These are phyloP conservation scores for Drosophila chauvacae DNA, from an alignment of 1,140 invertebrate species.

Conservation along the genomic window DNA sequence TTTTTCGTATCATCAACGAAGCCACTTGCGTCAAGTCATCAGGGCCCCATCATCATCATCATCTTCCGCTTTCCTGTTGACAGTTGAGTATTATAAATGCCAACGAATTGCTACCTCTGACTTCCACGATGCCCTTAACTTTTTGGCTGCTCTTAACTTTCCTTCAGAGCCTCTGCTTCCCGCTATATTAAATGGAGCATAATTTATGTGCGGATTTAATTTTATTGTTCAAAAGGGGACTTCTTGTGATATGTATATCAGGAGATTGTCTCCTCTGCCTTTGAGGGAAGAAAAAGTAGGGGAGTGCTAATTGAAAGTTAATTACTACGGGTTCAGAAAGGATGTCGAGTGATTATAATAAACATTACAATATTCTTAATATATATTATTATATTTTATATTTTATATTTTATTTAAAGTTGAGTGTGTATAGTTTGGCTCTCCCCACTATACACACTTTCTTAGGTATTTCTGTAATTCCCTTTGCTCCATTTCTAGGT, in stretches of 20 bases:
- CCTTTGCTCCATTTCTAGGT: conserved; percentile 7
- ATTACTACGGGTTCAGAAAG: conserved; percentile 27
- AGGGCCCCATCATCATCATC: conserved; percentile 9
- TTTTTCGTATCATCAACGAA: conserved; percentile 58
- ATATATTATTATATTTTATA: no score
- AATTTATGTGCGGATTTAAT: conserved; percentile 62
- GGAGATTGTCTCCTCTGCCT: background rate
- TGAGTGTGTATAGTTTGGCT: background rate
- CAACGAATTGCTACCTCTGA: conserved; percentile 38
- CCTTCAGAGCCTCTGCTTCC: background rate
- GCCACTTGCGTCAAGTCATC: conserved; percentile 64
- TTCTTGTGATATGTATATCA: conserved; percentile 13
- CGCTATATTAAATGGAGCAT: conserved; percentile 76
- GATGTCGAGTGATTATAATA: no score
- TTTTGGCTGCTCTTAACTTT: conserved; percentile 15
- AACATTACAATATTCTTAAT: no score
- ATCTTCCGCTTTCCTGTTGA: conserved; percentile 41
- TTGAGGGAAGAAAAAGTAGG: background rate
- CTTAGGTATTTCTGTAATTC: background rate
- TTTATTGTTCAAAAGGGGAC: conserved; percentile 37
- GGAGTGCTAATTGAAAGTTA: conserved; percentile 63
- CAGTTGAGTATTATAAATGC: conserved; percentile 57
- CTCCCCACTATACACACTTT: background rate
- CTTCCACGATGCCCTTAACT: conserved; percentile 29
- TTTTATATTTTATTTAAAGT: background rate